A percentile compares a stretch with the other conserved stretches of the same genome.
Evolutionary conservation across 2,797 vertebrate genomes (phyloP).

Genomic region (Poeciliopsis presidionis): DNA sequence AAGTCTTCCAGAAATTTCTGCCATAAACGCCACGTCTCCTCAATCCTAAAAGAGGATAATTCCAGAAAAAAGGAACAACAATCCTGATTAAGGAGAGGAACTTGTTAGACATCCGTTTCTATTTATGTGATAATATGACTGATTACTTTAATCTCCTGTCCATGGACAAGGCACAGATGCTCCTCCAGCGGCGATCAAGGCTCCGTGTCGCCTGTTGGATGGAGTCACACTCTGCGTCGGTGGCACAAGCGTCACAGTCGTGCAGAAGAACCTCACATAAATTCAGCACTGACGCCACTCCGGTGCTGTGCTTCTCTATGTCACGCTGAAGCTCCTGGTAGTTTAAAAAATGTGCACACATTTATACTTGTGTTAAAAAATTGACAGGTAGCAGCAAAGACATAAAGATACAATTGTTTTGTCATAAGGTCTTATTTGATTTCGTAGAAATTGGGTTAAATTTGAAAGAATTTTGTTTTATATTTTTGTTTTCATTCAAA

Average conservation of each 20-base stretch:
- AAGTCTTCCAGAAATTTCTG: constrained; percentile 98
- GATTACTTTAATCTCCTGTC: constrained; percentile 92
- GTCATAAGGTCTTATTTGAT: neutral
- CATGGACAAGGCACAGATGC: constrained; percentile 97
- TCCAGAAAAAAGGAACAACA: neutral
- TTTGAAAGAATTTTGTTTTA: neutral
- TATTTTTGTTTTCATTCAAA: neutral
- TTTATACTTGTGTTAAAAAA: neutral
- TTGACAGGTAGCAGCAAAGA: neutral
- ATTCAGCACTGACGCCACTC: constrained; percentile 95
- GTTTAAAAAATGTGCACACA: neutral
- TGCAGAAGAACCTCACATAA: constrained; percentile 98
- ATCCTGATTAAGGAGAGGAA: neutral
- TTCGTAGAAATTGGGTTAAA: neutral
- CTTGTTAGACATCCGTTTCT: neutral
- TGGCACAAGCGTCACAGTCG: constrained; percentile 96
- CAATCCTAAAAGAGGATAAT: constrained; percentile 83
- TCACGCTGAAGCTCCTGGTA: constrained; percentile 93
- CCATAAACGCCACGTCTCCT: constrained; percentile 97
- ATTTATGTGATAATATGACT: neutral
- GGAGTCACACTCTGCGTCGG: constrained; percentile 95
- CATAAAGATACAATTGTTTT: neutral
- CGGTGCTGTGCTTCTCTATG: constrained; percentile 98
- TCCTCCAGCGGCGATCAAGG: constrained; percentile 96
- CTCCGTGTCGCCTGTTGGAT: constrained; percentile 96